Evolutionary conservation across 2,888 invertebrate species (phyloP), one percentile per base, ranked within the genome.

Genomic region (Orthosia cruda): DNA sequence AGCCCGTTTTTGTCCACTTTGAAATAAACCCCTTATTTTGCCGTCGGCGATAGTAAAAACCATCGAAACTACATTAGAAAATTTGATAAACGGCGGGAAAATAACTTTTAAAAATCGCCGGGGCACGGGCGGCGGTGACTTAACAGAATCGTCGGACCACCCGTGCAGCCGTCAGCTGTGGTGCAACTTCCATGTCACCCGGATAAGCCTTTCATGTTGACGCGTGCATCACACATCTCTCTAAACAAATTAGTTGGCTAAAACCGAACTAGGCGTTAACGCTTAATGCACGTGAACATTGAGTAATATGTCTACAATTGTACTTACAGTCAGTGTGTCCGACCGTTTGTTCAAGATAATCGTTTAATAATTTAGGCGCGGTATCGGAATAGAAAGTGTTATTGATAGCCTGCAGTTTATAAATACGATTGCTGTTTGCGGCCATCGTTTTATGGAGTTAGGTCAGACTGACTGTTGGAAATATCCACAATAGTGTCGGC

Each of bases 81-180:
- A 9, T 1, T 61, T 73, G 16, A 61, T 50, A 32, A 73, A 15
- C 13, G 11, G 3, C 20, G 20, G 47, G 15, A 63, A 71, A 63
- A 54, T 18, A 18, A 74, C 32, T 15, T 18, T 49, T 55, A 68
- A 61, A 77, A 64, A 57, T 47, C 15, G 1, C 1, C 20, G 7
- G 7, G 11, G 49, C 18, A 5, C 26, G 20, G 40, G 40, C 4
- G 49, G 55, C 54, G 47, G 65, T 50, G 63, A 47, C 23, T 45
- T 78, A 83, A 81, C 18, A 26, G 1, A 58, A 77, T 81, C 72
- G 77, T 63, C 32, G 57, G 70, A 20, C 20, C 16, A 7, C 15
- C 77, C 77, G 13, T 61, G 18, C 64, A 64, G 18, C 18, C 13
- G 13, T 40, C 9, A 40, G 40, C 40, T 4, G 40, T 57, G 64